Evolutionary conservation across 2,797 vertebrate genomes (phyloP), one percentile per base, ranked within the genome.

Genomic region (Salmo trutta): DNA sequence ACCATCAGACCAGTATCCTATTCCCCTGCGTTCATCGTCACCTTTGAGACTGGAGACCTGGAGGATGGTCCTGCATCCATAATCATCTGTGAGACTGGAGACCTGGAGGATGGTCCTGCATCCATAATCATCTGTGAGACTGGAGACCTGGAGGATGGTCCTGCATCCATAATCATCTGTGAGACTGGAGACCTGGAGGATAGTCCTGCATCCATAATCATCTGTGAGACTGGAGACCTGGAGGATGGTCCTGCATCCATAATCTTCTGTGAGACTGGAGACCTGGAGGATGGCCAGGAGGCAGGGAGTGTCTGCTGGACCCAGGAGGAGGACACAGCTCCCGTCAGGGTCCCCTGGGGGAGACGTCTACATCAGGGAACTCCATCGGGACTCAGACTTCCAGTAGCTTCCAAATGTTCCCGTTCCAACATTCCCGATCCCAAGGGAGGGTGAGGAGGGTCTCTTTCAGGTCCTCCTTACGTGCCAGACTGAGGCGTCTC

Each of bases 331-430:
- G 59, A 56, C 56, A 21, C 31, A 54, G 51, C n/a, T 33, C 59
- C 31, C 21, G 12, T 21, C 3, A 5, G 59, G 6, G 12, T 31
- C 29, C 53, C 6, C 15, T 59, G 10, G 54, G 36, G 56, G 8
- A 64, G 56, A 56, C 12, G 27, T 24, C n/a, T 36, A 5, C 31
- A 10, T 31, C 14, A 10, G 52, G 17, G 14, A 59, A 5, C 21
- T 4, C 71, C 67, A 78, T 67, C 16, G 73, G 41, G 56, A 79
- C 79, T 2, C 64, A 73, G 17, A 68, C 29, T 21, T 75, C 74
- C 24, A 17, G 62, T 41, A 59, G 51, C 33, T 76, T 73, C 33
- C 16, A 47, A 52, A 47, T 15, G 21, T 47, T 79, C 31, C 64
- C n/a, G 24, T 62, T 29, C 67, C 47, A 52, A 10, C 12, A 64